Conservation (phyloP, 2,888 invertebrate species). For the Philhelius pedissequus region DNA sequence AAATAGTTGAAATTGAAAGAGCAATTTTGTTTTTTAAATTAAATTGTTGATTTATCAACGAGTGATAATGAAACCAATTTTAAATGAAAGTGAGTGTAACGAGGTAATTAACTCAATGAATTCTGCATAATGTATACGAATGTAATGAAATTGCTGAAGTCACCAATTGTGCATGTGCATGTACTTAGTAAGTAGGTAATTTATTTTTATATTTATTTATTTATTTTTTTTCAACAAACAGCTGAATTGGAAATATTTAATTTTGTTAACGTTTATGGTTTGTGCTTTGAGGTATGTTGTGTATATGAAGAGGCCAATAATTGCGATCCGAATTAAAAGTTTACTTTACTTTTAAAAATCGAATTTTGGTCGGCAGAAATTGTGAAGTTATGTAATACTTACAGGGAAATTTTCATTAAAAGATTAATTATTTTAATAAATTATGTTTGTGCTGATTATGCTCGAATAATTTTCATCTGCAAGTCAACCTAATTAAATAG, state of each 20-base stretch:
- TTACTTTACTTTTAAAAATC: not conserved
- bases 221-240: slow-evolving; percentile 1
- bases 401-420: no score
- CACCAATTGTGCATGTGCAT: slow-evolving; percentile 3
- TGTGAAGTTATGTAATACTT: not conserved
- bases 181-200: no score
- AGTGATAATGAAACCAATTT: slow-evolving; percentile 65
- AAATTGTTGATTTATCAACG: slow-evolving; percentile 63
- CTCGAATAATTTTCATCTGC: no score
- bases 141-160: slow-evolving; percentile 18
- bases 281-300: not conserved
- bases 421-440: no score
- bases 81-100: slow-evolving; percentile 46
- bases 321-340: not conserved
- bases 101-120: slow-evolving; percentile 56
- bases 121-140: slow-evolving; percentile 19
- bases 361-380: no score
- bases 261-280: not conserved
- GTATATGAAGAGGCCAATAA: not conserved
- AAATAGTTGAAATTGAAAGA: not conserved
- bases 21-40: slow-evolving; percentile 36
- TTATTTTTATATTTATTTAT: slow-evolving; percentile 14
- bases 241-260: slow-evolving; percentile 3
- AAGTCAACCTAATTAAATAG: no score
- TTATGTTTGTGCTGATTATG: no score